phyloP scores from a whole-genome alignment of 2,113 vertebrate genomes.

The Aviceda subcristata region DNA sequence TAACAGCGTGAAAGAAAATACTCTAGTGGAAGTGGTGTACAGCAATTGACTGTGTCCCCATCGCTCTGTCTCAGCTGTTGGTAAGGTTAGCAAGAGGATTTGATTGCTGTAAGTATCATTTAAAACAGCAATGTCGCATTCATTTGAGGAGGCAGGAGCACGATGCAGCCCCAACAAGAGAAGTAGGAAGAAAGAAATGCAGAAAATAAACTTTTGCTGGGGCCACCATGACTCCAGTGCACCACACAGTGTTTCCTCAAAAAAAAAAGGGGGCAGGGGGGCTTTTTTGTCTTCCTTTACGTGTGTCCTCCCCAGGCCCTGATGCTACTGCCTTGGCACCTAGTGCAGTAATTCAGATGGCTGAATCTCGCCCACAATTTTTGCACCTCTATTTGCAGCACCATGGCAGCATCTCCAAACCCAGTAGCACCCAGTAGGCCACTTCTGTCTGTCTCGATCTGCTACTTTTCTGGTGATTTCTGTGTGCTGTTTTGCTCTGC shows the following conservation, averaged over 20 bases:
- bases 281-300: not conserved
- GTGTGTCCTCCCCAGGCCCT: not conserved
- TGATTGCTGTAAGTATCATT: not conserved
- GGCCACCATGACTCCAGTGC: not conserved
- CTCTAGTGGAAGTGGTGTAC: not conserved
- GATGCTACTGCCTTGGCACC: not conserved
- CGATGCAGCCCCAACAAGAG: not conserved
- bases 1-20: constrained; percentile 1
- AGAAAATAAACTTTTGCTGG: not conserved
- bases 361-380: not conserved
- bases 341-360: not conserved
- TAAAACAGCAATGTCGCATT: not conserved
- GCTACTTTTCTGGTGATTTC: not conserved
- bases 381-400: not conserved
- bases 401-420: not conserved
- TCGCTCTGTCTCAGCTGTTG: not conserved
- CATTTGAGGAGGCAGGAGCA: not conserved
- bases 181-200: not conserved
- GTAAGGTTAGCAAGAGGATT: not conserved
- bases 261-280: fast-evolving
- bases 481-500: not conserved
- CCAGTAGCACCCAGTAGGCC: not conserved
- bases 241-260: not conserved
- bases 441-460: not conserved
- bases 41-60: not conserved